A percentile compares a stretch with the other conserved stretches of the same genome.
phyloP scores from a whole-genome alignment of 2,113 vertebrate species.

The Paramormyrops kingsleyae region DNA sequence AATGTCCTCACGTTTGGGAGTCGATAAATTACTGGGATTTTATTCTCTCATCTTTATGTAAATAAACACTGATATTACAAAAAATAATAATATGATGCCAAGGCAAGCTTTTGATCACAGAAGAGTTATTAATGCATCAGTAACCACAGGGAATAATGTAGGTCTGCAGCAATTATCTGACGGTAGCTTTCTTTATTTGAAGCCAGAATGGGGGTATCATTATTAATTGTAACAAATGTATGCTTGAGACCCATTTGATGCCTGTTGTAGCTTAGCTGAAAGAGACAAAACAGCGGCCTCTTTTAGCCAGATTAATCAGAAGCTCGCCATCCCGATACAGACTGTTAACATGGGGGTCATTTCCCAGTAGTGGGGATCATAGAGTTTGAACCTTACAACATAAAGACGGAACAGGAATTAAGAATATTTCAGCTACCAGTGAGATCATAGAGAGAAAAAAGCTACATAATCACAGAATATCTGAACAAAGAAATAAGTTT shows the following conservation, averaged over 20 bases:
- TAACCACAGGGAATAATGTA: not conserved
- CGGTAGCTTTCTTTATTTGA: not conserved
- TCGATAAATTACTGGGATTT: not conserved
- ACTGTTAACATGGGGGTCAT: not conserved
- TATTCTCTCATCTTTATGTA: not conserved
- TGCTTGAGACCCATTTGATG: not conserved
- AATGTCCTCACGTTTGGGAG: not conserved
- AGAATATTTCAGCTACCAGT: not conserved
- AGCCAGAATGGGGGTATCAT: not conserved
- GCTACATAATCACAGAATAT: not conserved
- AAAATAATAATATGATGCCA: not conserved
- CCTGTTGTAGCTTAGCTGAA: not conserved
- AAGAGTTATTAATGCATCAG: slow-evolving; percentile 2
- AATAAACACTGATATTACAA: not conserved
- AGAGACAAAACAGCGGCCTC: not conserved
- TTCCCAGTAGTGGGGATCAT: not conserved
- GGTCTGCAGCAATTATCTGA: not conserved
- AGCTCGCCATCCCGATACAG: not conserved
- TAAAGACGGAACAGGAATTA: not conserved
- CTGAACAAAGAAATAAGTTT: not conserved
- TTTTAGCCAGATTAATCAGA: not conserved
- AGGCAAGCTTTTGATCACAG: not conserved
- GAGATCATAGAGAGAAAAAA: not conserved
- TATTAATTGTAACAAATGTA: not conserved
- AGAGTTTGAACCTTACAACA: not conserved